Percentiles rank a stretch among this genome's conserved stretches.
These are phyloP conservation scores for Huso huso DNA, from an alignment of 2,797 vertebrate species.

Conservation along the genomic window DNA sequence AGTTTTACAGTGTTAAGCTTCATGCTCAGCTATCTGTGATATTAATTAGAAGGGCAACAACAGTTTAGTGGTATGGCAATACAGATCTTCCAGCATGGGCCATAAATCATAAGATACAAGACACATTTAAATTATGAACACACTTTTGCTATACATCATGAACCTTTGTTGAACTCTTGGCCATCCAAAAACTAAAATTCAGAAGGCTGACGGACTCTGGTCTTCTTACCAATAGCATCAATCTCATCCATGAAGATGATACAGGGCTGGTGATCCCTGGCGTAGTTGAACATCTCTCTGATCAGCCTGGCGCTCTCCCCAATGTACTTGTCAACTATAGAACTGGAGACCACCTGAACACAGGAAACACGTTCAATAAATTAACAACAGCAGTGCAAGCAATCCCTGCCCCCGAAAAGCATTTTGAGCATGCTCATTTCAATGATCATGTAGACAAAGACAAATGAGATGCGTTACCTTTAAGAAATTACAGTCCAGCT, in stretches of 20 bases:
- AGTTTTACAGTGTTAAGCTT: constrained; percentile 12
- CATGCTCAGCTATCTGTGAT: too few species aligned
- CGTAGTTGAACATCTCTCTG: constrained; percentile 98
- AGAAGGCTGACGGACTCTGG: too few species aligned
- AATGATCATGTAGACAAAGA: not conserved
- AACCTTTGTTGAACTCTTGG: too few species aligned
- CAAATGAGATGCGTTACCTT: constrained; percentile 61
- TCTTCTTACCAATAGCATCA: constrained; percentile 85
- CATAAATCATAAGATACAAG: too few species aligned
- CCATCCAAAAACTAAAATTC: too few species aligned
- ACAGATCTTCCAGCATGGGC: not conserved
- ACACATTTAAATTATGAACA: too few species aligned
- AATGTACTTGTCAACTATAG: constrained; percentile 97
- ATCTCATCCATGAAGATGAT: constrained; percentile 99
- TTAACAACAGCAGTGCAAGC: not conserved
- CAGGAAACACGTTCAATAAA: not conserved
- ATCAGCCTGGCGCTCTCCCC: constrained; percentile 94
- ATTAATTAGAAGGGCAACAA: too few species aligned
- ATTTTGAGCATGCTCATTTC: not conserved
- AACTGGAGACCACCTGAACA: constrained; percentile 89
- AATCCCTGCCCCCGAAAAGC: not conserved
- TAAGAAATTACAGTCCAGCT: constrained; percentile 95
- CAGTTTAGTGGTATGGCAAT: too few species aligned
- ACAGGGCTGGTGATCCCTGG: constrained; percentile 92
- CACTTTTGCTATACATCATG: too few species aligned